phyloP scores from a whole-genome alignment of 2,113 vertebrate species.

The Hydrochoerus hydrochaeris region DNA sequence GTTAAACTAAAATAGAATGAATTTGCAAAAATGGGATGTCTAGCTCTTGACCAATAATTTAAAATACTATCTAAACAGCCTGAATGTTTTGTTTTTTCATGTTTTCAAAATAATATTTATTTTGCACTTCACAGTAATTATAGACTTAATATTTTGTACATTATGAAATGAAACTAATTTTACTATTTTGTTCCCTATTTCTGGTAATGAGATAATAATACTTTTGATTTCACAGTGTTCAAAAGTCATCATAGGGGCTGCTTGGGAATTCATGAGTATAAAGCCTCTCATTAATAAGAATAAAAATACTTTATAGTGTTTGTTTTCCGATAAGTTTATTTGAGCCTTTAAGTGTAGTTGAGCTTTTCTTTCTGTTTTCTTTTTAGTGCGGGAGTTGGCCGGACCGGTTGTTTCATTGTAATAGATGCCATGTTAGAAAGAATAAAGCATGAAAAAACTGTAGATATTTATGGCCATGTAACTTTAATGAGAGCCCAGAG shows the following conservation, averaged over 20 bases:
- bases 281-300: background rate
- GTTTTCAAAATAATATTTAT: background rate
- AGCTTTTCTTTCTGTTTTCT: slow-evolving; percentile 63
- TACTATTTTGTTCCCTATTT: background rate
- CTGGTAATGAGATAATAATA: background rate
- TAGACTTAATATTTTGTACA: background rate
- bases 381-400: slow-evolving; percentile 96
- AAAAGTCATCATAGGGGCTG: background rate
- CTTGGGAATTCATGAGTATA: background rate
- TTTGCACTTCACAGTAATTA: background rate
- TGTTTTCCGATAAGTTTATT: background rate
- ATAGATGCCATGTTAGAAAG: slow-evolving; percentile 99
- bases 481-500: slow-evolving; percentile 99
- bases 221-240: slow-evolving; percentile 17
- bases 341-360: background rate
- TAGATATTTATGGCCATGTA: slow-evolving; percentile 99
- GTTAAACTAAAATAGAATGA: background rate
- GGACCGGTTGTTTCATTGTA: slow-evolving; percentile 99
- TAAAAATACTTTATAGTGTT: background rate
- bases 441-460: slow-evolving; percentile 99
- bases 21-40: slow-evolving; percentile 6
- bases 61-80: background rate
- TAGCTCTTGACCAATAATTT: slow-evolving; percentile 5
- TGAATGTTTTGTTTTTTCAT: background rate
- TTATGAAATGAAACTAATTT: slow-evolving; percentile 37